Conservation (phyloP, 2,113 vertebrate genomes). For the Perccottus glenii region DNA sequence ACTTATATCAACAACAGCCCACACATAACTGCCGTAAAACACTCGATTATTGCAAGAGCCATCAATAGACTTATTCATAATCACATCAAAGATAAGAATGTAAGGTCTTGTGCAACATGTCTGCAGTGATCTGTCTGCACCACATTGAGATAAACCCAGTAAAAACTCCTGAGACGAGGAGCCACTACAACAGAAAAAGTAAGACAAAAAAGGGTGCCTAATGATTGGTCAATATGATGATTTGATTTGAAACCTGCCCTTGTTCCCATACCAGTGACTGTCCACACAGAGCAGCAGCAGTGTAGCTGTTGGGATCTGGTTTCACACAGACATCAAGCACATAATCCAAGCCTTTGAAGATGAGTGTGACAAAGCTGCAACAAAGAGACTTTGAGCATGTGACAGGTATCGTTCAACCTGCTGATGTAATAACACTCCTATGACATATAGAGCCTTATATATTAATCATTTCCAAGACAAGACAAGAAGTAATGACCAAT, state of each 20-base stretch:
- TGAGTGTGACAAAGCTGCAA: slow-evolving; percentile 44
- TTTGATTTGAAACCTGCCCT: not conserved
- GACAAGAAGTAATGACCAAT: no score
- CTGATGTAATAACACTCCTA: not conserved
- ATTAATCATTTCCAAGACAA: not conserved
- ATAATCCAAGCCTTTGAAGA: slow-evolving; percentile 60
- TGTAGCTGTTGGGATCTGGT: slow-evolving; percentile 28
- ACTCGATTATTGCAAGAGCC: no score
- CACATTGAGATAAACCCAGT: slow-evolving; percentile 23
- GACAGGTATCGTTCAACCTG: slow-evolving; percentile 44
- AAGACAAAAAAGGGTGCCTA: no score
- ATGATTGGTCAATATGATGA: no score
- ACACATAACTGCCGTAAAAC: no score
- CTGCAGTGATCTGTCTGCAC: slow-evolving; percentile 15
- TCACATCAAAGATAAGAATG: no score
- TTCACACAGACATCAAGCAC: slow-evolving; percentile 44
- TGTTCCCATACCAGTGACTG: slow-evolving; percentile 8
- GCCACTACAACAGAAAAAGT: no score
- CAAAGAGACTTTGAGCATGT: slow-evolving; percentile 50
- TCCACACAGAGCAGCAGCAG: slow-evolving; percentile 15
- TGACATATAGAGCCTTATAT: not conserved
- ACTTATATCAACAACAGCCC: no score
- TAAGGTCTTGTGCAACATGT: slow-evolving; percentile 14
- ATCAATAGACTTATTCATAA: no score
- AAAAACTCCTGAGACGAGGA: no score